Evolutionary conservation across 92 coral and sea anemone genomes (phyloP).

Genomic region (Epizoanthus rinbou): DNA sequence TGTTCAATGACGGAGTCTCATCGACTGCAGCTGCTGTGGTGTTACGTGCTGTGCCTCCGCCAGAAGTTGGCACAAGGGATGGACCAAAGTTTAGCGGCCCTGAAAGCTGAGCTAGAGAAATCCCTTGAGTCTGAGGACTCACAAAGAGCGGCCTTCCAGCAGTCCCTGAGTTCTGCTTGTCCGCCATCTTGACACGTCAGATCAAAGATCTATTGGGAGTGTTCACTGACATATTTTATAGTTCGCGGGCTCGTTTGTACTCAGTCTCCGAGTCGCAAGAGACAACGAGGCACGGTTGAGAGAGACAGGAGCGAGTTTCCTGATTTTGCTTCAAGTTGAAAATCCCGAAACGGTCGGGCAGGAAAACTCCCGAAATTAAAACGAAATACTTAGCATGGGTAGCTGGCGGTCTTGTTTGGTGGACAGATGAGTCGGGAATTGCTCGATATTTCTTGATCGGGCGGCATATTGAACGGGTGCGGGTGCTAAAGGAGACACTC

Average conservation of each 20-base stretch:
- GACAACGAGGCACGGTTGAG: too few species aligned
- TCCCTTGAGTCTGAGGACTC: conserved; percentile 68
- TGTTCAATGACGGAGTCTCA: conserved; percentile 12
- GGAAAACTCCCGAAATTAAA: too few species aligned
- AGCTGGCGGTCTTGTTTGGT: too few species aligned
- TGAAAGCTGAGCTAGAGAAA: conserved; percentile 73
- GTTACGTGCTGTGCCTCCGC: conserved; percentile 43
- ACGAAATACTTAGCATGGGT: too few species aligned
- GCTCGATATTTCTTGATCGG: too few species aligned
- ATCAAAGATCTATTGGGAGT: conserved; percentile 32
- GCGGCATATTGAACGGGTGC: too few species aligned
- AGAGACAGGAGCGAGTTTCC: too few species aligned
- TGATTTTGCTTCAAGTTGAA: too few species aligned
- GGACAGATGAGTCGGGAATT: too few species aligned
- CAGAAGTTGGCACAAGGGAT: conserved; percentile 78
- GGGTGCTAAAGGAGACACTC: too few species aligned
- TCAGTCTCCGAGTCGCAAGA: too few species aligned
- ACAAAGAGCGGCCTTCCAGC: conserved; percentile 58
- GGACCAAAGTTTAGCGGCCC: conserved; percentile 88
- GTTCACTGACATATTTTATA: conserved; percentile 29
- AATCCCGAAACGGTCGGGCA: too few species aligned
- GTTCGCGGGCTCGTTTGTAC: conserved; percentile 31
- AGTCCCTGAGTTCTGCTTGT: conserved; percentile 63
- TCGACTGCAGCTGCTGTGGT: conserved; percentile 1
- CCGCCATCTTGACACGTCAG: conserved; percentile 99